phyloP scores from a whole-genome alignment of 2,113 vertebrate genomes.

The Myotis lucifugus region DNA sequence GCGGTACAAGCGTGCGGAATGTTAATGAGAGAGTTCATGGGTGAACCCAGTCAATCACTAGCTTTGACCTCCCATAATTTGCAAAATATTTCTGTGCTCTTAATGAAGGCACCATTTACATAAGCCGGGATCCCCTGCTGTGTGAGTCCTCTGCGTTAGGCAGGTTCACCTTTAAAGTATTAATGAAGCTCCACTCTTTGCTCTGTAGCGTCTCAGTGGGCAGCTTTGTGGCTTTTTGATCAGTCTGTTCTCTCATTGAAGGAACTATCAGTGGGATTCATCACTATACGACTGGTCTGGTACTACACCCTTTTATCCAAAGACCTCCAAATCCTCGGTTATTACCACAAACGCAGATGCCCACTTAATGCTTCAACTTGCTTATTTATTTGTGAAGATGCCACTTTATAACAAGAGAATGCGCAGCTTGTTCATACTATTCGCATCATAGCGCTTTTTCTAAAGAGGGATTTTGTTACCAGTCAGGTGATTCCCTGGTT shows the following conservation, averaged over 20 bases:
- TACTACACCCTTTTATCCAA: neutral
- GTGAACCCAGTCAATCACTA: slow-evolving; percentile 64
- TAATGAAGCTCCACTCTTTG: slow-evolving; percentile 65
- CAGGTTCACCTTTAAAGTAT: slow-evolving; percentile 74
- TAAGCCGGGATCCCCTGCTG: slow-evolving; percentile 68
- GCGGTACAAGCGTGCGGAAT: neutral
- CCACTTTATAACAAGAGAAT: neutral
- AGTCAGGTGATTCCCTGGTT: neutral
- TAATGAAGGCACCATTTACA: slow-evolving; percentile 78
- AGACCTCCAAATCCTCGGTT: neutral
- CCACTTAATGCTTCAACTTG: neutral
- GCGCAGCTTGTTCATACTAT: neutral
- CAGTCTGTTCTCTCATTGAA: slow-evolving; percentile 13
- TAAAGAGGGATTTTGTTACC: neutral
- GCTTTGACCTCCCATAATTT: slow-evolving; percentile 70
- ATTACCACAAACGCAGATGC: neutral
- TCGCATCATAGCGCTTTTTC: neutral
- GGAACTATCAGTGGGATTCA: neutral
- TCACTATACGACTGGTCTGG: neutral
- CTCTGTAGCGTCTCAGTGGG: slow-evolving; percentile 32
- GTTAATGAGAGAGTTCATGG: slow-evolving; percentile 53
- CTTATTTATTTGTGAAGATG: neutral
- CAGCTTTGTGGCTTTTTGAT: slow-evolving; percentile 56
- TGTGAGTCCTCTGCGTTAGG: slow-evolving; percentile 38
- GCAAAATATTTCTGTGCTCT: slow-evolving; percentile 73